Percentiles rank a stretch among this genome's conserved stretches.
Evolutionary conservation across 2,113 vertebrate genomes (phyloP).

Genomic region (Leuciscus idus): DNA sequence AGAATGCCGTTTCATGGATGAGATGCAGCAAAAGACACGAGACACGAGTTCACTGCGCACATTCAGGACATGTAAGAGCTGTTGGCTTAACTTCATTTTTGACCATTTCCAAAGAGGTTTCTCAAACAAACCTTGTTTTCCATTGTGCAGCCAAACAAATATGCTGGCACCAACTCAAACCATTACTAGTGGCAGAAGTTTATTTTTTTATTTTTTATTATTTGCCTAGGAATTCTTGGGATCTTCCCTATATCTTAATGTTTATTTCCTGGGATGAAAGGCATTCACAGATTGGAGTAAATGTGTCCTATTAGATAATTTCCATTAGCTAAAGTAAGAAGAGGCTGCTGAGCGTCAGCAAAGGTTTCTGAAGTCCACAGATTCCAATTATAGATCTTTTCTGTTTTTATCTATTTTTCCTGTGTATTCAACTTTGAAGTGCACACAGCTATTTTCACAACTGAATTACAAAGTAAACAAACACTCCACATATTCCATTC

Average conservation of each 20-base stretch:
- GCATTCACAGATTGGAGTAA: slow-evolving; percentile 45
- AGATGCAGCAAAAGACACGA: too few species aligned
- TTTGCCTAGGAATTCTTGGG: not conserved
- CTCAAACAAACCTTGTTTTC: too few species aligned
- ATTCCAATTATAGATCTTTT: slow-evolving; percentile 85
- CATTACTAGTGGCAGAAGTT: too few species aligned
- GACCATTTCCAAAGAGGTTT: too few species aligned
- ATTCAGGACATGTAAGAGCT: too few species aligned
- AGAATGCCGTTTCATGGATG: too few species aligned
- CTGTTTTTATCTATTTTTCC: slow-evolving; percentile 75
- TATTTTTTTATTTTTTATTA: too few species aligned
- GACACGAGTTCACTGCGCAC: too few species aligned
- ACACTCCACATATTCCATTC: slow-evolving; percentile 57
- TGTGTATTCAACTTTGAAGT: slow-evolving; percentile 77
- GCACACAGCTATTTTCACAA: slow-evolving; percentile 73
- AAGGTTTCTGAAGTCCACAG: slow-evolving; percentile 78
- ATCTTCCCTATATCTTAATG: slow-evolving; percentile 15
- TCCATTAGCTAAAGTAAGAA: slow-evolving; percentile 63
- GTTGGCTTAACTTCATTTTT: too few species aligned
- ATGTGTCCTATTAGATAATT: slow-evolving; percentile 63
- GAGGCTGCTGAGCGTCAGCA: slow-evolving; percentile 62
- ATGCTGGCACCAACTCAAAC: too few species aligned
- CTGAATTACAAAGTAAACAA: slow-evolving; percentile 80
- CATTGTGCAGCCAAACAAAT: too few species aligned
- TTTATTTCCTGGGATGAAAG: slow-evolving; percentile 50